phyloP scores from a whole-genome alignment of 2,888 invertebrate species.

The Agapostemon virescens region DNA sequence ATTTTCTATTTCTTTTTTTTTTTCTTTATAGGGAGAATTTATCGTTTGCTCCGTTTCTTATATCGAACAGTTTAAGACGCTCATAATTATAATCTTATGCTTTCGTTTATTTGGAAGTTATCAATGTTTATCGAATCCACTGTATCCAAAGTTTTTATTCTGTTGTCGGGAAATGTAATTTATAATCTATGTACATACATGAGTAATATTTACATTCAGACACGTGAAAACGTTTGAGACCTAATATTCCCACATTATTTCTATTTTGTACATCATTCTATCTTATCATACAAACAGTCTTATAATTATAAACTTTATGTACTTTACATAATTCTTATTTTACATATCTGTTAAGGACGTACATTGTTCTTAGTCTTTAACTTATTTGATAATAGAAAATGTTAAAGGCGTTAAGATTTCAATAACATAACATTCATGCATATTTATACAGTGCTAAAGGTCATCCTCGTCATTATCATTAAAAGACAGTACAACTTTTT shows the following conservation, averaged over 20 bases:
- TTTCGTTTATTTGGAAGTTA: constrained; percentile 10
- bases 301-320: neutral
- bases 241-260: neutral
- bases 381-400: neutral
- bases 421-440: neutral
- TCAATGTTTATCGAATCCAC: neutral
- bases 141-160: neutral
- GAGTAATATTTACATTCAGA: constrained; percentile 36
- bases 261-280: constrained; percentile 4
- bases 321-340: neutral
- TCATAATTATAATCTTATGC: neutral
- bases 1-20: constrained; percentile 8
- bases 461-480: constrained; percentile 74
- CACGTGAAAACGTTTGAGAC: neutral
- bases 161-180: neutral
- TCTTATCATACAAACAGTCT: neutral
- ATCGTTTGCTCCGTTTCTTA: neutral
- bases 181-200: constrained; percentile 7
- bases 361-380: neutral
- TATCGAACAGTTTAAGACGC: neutral
- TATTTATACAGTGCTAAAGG: constrained; percentile 25
- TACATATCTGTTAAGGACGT: neutral
- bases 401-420: neutral
- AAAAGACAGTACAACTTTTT: constrained; percentile 74
- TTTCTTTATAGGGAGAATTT: neutral